Evolutionary conservation across 2,113 vertebrate species (phyloP), one percentile per base, ranked within the genome.

Genomic region (Zapornia atra): DNA sequence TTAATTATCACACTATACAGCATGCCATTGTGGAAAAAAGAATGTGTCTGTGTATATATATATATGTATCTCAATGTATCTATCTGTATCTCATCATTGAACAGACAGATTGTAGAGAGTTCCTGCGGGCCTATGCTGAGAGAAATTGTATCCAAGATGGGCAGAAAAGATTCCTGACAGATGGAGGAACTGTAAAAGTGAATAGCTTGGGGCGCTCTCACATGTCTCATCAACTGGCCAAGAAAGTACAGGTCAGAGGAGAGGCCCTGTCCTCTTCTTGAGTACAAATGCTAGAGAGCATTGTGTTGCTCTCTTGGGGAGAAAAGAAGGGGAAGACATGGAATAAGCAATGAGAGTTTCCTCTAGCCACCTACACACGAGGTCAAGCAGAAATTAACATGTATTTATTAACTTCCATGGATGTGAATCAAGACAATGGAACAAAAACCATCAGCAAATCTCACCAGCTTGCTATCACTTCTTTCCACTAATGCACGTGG

Each of bases 241-340:
- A 72, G 34, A 82, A 82, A 48, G 14, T 61, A 24, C 34, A 53
- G 4, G 9, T 21, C 31, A 85, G 40, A 82, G 19, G 13, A 79
- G 38, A 68, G 38, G 26, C 73, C 15, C 4, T 20, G 11, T 40
- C 1, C 0, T 80, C 24, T 57, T 78, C 57, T 50, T 19, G 25
- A 66, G 15, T 2, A 28, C 15, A 82, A 80, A 77, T 56, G 26
- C 20, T 64, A 17, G 12, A 89, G n/a, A 72, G 12, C 6, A 33
- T 22, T 1, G 0, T 36, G 24, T 42, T 12, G 9, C 5, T 48
- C 17, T 66, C 29, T 11, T 9, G 8, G 7, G 33, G 16, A 72
- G 25, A 68, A 54, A 29, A 73, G 10, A 46, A 25, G 15, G 13
- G 15, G 38, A 10, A 9, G 36, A 78, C 76, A 56, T 6, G 5